Percentiles rank a stretch among this genome's conserved stretches.
phyloP scores from a whole-genome alignment of 2,797 vertebrate species.

The Semotilus atromaculatus region DNA sequence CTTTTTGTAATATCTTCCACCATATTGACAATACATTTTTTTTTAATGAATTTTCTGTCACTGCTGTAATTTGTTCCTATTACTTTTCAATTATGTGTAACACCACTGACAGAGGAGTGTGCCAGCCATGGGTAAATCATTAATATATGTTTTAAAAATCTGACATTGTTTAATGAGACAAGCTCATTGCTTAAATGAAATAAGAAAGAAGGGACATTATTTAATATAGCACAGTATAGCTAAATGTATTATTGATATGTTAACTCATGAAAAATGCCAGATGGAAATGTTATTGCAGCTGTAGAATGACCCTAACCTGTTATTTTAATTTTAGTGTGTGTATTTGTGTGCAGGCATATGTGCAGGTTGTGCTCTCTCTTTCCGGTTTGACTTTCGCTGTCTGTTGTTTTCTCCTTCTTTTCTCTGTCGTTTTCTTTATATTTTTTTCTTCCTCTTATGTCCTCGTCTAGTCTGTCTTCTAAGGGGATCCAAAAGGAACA shows the following conservation, averaged over 20 bases:
- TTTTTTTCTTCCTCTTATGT: neutral
- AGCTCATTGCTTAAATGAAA: neutral
- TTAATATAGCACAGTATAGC: neutral
- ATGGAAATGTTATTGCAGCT: conserved; percentile 2
- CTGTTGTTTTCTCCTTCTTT: conserved; percentile 10
- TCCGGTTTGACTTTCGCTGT: conserved; percentile 41
- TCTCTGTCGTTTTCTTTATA: neutral
- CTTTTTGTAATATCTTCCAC: neutral
- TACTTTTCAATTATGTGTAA: neutral
- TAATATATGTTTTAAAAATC: neutral
- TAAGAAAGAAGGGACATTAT: neutral
- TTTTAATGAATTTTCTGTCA: neutral
- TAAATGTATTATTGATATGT: neutral
- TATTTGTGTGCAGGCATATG: conserved; percentile 10
- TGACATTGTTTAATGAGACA: neutral
- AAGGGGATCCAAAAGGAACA: neutral
- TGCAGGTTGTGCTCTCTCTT: conserved; percentile 1
- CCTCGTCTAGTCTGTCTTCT: neutral
- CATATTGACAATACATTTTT: neutral
- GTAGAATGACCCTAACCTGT: conserved; percentile 10
- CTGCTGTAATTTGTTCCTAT: neutral
- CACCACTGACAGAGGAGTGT: neutral
- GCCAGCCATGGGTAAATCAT: neutral
- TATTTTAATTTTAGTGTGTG: conserved; percentile 1
- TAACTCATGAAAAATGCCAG: neutral